These are phyloP conservation scores for Engystomops pustulosus DNA, from an alignment of 2,113 vertebrate species.

Conservation along the genomic window DNA sequence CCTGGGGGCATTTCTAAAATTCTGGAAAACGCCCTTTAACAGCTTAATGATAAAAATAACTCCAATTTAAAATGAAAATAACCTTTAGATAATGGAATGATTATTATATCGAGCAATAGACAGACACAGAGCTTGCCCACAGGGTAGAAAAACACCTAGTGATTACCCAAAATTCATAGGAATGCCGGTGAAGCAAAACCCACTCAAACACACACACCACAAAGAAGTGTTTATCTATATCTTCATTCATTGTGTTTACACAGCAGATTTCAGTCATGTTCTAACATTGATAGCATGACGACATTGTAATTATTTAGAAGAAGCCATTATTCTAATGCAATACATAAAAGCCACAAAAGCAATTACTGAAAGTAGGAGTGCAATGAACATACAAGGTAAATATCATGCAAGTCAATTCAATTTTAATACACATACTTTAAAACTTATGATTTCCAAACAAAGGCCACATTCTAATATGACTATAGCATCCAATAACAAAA, in stretches of 20 bases:
- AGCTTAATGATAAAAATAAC: too few species aligned
- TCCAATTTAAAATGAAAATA: too few species aligned
- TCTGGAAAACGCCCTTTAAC: too few species aligned
- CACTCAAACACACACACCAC: constrained; percentile 28
- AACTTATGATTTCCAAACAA: too few species aligned
- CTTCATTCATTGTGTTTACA: constrained; percentile 22
- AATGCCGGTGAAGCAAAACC: constrained; percentile 19
- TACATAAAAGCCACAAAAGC: not conserved
- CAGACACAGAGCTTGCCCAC: not conserved
- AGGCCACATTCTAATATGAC: too few species aligned
- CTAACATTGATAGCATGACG: not conserved
- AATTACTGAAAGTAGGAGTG: not conserved
- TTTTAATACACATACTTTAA: too few species aligned
- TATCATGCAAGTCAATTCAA: not conserved
- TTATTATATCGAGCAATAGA: not conserved
- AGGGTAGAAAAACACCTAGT: not conserved
- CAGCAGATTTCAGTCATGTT: constrained; percentile 18
- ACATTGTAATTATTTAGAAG: not conserved
- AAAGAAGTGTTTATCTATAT: constrained; percentile 25
- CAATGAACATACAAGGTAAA: not conserved
- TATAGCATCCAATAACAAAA: too few species aligned
- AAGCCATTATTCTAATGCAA: not conserved
- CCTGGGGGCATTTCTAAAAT: too few species aligned
- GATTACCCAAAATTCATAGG: constrained; percentile 14
- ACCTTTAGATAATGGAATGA: too few species aligned